Percentiles rank a stretch among this genome's conserved stretches.
Evolutionary conservation across 2,113 vertebrate genomes (phyloP).

Genomic region (Haemorhous mexicanus): DNA sequence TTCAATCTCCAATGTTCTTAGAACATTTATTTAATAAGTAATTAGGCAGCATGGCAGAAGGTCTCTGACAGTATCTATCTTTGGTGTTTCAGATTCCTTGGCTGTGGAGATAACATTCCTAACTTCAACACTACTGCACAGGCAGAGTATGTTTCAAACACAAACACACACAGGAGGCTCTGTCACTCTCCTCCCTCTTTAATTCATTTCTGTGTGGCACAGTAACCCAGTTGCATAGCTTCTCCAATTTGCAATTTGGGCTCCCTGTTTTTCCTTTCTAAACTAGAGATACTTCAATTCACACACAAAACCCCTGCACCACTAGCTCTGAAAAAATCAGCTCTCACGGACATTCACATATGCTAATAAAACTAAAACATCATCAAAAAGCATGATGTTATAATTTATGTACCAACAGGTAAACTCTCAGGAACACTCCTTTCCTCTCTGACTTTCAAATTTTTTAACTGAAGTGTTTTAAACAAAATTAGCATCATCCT

Average conservation of each 20-base stretch:
- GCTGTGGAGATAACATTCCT: background rate
- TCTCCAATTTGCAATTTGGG: background rate
- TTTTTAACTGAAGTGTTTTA: background rate
- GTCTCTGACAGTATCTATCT: background rate
- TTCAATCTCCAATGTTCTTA: background rate
- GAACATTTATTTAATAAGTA: background rate
- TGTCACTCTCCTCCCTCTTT: background rate
- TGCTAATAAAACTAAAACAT: background rate
- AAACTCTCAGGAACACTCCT: background rate
- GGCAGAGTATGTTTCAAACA: background rate
- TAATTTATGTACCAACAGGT: background rate
- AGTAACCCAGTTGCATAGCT: constrained; percentile 6
- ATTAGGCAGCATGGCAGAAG: background rate
- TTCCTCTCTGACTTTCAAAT: background rate
- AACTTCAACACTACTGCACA: background rate
- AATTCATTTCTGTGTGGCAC: background rate
- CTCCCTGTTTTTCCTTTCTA: background rate
- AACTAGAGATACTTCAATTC: background rate
- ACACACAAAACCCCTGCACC: background rate
- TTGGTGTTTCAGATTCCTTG: background rate
- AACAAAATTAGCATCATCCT: background rate
- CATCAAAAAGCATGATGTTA: background rate
- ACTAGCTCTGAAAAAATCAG: background rate
- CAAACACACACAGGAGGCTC: background rate
- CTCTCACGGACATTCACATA: background rate